Conservation (phyloP, 2,888 invertebrate genomes). For the Cremastinae sp. region DNA sequence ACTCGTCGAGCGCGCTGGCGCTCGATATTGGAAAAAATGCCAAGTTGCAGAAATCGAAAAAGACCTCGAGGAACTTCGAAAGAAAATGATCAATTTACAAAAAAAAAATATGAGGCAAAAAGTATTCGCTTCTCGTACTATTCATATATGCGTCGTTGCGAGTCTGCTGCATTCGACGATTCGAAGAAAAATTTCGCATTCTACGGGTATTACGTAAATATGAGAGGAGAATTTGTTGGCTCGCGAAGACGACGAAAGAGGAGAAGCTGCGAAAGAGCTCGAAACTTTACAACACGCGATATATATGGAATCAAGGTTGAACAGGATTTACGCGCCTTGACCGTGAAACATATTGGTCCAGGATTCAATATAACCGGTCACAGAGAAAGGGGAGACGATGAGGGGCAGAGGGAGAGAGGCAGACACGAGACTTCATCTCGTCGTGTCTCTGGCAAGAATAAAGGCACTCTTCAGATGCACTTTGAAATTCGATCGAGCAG, state of each 20-base stretch:
- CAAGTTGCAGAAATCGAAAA: too few relatives aligned
- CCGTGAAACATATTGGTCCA: constrained; percentile 27
- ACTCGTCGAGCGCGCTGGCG: background rate
- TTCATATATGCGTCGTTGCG: too few relatives aligned
- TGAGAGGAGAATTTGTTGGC: background rate
- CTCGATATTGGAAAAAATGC: background rate
- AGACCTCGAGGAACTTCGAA: too few relatives aligned
- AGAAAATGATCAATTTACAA: too few relatives aligned
- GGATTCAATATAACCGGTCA: constrained; percentile 17
- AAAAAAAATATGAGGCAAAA: too few relatives aligned
- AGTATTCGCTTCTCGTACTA: too few relatives aligned
- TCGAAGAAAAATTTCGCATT: too few relatives aligned
- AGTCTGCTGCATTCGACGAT: background rate
- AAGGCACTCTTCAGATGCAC: constrained; percentile 24
- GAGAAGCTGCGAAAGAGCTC: constrained; percentile 26
- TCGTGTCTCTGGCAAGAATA: constrained; percentile 19
- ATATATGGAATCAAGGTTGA: constrained; percentile 22
- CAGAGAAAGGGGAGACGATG: background rate
- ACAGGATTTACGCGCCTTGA: constrained; percentile 25
- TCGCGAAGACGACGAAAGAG: background rate
- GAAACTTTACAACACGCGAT: constrained; percentile 30
- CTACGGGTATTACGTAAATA: too few relatives aligned
- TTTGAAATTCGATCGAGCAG: constrained; percentile 32
- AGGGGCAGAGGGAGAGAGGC: background rate
- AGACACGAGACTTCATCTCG: background rate